Evolutionary conservation across 1,140 invertebrate species (phyloP).

Genomic region (Eriosoma lanigerum): DNA sequence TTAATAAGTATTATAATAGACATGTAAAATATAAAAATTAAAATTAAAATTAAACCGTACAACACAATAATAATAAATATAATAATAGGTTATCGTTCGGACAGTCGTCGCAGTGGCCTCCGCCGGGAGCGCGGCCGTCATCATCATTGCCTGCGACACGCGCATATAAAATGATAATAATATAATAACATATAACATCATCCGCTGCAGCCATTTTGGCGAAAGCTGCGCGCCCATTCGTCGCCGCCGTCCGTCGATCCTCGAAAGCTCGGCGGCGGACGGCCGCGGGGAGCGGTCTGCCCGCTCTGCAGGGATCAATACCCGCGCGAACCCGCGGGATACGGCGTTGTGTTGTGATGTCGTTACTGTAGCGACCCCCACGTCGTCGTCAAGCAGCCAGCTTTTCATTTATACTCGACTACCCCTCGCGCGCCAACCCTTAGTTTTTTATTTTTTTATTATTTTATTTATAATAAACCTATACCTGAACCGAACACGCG

Average conservation of each 20-base stretch:
- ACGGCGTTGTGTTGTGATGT: slow-evolving; percentile 45
- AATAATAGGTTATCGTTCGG: no score
- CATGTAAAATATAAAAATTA: no score
- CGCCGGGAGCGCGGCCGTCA: no score
- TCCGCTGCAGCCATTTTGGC: slow-evolving; percentile 35
- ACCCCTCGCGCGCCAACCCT: not conserved
- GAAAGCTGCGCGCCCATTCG: slow-evolving; percentile 47
- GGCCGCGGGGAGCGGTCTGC: not conserved
- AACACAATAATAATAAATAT: no score
- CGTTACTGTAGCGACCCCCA: slow-evolving; percentile 48
- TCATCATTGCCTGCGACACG: no score
- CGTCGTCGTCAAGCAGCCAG: not conserved
- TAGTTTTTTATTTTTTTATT: not conserved
- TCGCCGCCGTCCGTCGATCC: slow-evolving; percentile 14
- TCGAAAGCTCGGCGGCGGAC: slow-evolving; percentile 1
- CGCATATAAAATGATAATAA: no score
- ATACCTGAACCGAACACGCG: not conserved
- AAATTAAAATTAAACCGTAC: no score
- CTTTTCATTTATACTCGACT: not conserved
- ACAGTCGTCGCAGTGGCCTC: no score
- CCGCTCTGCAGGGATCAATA: slow-evolving; percentile 32
- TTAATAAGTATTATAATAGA: no score
- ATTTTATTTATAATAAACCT: no score
- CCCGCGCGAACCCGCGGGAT: slow-evolving; percentile 8
- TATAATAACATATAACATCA: no score